phyloP scores from a whole-genome alignment of 2,888 invertebrate genomes.

The Tromatobia lineatoria region DNA sequence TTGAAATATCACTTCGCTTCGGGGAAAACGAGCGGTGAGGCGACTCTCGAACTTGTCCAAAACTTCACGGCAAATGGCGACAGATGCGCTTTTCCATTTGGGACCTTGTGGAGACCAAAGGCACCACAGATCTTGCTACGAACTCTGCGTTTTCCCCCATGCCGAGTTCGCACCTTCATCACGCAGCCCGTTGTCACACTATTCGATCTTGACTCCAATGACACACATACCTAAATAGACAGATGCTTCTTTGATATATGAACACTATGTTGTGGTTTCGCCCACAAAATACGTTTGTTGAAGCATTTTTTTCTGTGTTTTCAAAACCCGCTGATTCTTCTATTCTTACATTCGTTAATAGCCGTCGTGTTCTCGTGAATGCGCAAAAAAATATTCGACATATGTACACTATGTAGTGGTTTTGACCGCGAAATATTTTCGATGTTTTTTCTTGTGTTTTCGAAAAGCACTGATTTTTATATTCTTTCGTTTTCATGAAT shows the following conservation, averaged over 20 bases:
- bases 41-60: slow-evolving; percentile 44
- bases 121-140: slow-evolving; percentile 36
- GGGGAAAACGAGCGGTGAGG: slow-evolving; percentile 49
- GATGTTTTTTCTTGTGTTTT: slow-evolving; percentile 14
- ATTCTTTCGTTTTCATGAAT: slow-evolving; percentile 36
- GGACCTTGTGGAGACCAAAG: slow-evolving; percentile 44
- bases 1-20: slow-evolving; percentile 63
- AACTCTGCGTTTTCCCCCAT: slow-evolving; percentile 44
- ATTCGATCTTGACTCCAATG: slow-evolving; percentile 63
- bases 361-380: slow-evolving; percentile 12
- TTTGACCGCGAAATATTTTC: not conserved
- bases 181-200: slow-evolving; percentile 63
- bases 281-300: not conserved
- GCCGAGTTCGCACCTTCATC: slow-evolving; percentile 69
- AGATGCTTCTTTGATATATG: not conserved
- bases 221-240: slow-evolving; percentile 54
- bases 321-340: not conserved
- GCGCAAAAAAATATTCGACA: too few relatives aligned
- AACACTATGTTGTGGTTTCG: not conserved
- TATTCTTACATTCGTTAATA: slow-evolving; percentile 33
- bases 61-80: slow-evolving; percentile 64
- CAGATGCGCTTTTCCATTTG: slow-evolving; percentile 70
- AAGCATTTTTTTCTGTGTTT: not conserved
- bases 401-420: not conserved
- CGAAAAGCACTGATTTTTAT: slow-evolving; percentile 34